Conservation (phyloP, 2,888 invertebrate genomes). For the Timema podura region DNA sequence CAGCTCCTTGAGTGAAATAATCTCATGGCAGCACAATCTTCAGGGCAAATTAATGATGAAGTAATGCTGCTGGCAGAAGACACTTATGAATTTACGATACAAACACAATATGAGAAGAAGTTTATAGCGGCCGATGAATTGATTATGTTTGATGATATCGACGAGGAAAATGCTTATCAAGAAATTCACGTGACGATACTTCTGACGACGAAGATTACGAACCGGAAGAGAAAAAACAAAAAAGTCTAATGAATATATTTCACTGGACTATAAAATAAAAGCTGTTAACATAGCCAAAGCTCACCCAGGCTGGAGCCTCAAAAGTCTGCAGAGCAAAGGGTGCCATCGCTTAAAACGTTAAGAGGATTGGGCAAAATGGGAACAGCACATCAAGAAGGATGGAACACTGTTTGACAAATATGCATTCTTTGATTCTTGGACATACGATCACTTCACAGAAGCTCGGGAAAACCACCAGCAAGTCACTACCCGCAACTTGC, state of each 20-base stretch:
- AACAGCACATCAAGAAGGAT: slow-evolving; percentile 22
- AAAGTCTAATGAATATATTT: slow-evolving; percentile 8
- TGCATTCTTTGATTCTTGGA: slow-evolving; percentile 30
- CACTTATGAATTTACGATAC: too few relatives aligned
- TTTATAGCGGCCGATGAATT: too few relatives aligned
- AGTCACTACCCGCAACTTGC: slow-evolving; percentile 32
- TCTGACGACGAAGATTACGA: too few relatives aligned
- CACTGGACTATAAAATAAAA: slow-evolving; percentile 25
- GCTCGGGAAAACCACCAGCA: slow-evolving; percentile 28
- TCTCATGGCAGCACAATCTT: too few relatives aligned
- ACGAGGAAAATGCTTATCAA: too few relatives aligned
- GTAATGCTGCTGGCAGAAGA: too few relatives aligned
- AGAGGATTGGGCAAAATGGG: slow-evolving; percentile 26
- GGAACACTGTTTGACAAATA: slow-evolving; percentile 32
- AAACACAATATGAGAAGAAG: too few relatives aligned
- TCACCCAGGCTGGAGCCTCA: slow-evolving; percentile 30
- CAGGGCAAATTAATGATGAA: too few relatives aligned
- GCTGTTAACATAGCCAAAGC: slow-evolving; percentile 22
- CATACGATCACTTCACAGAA: slow-evolving; percentile 32
- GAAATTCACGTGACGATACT: too few relatives aligned
- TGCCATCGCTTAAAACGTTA: slow-evolving; percentile 9
- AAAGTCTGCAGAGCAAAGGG: slow-evolving; percentile 25
- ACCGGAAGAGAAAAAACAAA: background rate
- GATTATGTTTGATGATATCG: too few relatives aligned
- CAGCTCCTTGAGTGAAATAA: too few relatives aligned